Evolutionary conservation across 1,140 invertebrate species (phyloP).

Genomic region (Asbolus verrucosus): DNA sequence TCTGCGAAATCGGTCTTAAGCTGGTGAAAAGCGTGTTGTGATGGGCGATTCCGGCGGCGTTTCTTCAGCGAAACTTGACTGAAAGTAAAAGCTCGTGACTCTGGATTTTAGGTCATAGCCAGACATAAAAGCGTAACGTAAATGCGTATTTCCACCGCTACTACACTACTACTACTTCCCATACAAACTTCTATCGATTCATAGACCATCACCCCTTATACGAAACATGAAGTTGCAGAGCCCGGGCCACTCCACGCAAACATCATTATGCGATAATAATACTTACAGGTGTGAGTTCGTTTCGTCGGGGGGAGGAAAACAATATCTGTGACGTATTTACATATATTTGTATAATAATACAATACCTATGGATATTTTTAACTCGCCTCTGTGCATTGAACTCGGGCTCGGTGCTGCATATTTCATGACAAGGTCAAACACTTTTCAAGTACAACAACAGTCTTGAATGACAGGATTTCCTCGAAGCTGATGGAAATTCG

Average conservation of each 20-base stretch:
- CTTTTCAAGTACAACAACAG: slow-evolving; percentile 22
- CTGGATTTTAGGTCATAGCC: slow-evolving; percentile 53
- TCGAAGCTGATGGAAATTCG: not conserved
- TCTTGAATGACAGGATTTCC: not conserved
- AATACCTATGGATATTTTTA: slow-evolving; percentile 35
- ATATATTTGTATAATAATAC: slow-evolving; percentile 45
- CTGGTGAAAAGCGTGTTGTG: too few species aligned
- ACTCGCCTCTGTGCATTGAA: slow-evolving; percentile 36
- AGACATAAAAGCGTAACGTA: slow-evolving; percentile 51
- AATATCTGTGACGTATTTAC: slow-evolving; percentile 8
- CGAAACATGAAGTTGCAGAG: too few species aligned
- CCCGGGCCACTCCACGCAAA: too few species aligned
- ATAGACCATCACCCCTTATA: slow-evolving; percentile 36
- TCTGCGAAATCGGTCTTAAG: too few species aligned
- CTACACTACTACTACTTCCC: slow-evolving; percentile 26
- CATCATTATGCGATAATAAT: too few species aligned
- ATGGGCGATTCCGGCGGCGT: not conserved
- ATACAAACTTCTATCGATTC: slow-evolving; percentile 31
- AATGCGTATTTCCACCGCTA: slow-evolving; percentile 37
- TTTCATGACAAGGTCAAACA: slow-evolving; percentile 44
- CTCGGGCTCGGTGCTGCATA: slow-evolving; percentile 42
- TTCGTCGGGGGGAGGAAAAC: not conserved
- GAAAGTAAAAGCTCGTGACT: slow-evolving; percentile 53
- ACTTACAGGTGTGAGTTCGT: slow-evolving; percentile 11
- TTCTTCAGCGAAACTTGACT: slow-evolving; percentile 28